A percentile compares a stretch with the other conserved stretches of the same genome.
phyloP scores from a whole-genome alignment of 2,888 invertebrate species.

The Noctua comes region DNA sequence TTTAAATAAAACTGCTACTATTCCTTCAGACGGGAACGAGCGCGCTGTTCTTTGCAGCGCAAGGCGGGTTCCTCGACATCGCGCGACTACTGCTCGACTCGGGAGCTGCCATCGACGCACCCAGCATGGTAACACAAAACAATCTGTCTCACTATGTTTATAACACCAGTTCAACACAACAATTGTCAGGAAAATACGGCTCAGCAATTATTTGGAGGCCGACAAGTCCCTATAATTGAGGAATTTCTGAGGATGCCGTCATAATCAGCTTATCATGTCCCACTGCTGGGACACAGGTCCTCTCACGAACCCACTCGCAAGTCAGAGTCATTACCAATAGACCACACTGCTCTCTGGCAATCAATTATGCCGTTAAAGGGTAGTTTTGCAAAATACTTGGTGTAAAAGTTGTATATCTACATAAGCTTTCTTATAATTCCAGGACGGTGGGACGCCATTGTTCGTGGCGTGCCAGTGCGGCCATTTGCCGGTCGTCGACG shows the following conservation, averaged over 20 bases:
- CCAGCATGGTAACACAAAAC: slow-evolving; percentile 91
- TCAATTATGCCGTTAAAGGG: background rate
- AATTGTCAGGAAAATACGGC: background rate
- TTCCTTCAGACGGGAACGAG: slow-evolving; percentile 95
- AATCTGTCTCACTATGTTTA: background rate
- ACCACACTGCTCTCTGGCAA: background rate
- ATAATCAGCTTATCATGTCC: background rate
- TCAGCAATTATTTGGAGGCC: background rate
- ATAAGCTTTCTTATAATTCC: slow-evolving; percentile 35
- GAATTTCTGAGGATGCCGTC: background rate
- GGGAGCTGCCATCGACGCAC: slow-evolving; percentile 94
- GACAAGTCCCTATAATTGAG: background rate
- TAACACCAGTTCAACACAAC: background rate
- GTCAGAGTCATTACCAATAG: background rate
- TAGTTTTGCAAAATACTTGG: background rate
- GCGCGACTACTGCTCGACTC: slow-evolving; percentile 94
- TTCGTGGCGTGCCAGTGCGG: slow-evolving; percentile 98
- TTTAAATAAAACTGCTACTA: background rate
- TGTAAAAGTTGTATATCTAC: background rate
- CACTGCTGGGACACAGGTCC: background rate
- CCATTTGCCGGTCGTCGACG: slow-evolving; percentile 96
- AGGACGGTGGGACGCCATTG: slow-evolving; percentile 99
- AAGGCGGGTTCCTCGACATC: slow-evolving; percentile 96
- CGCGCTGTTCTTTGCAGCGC: slow-evolving; percentile 98
- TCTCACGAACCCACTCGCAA: background rate